Percentiles rank a stretch among this genome's conserved stretches.
Conservation (phyloP, 2,113 vertebrate genomes). For the Okapia johnstoni region DNA sequence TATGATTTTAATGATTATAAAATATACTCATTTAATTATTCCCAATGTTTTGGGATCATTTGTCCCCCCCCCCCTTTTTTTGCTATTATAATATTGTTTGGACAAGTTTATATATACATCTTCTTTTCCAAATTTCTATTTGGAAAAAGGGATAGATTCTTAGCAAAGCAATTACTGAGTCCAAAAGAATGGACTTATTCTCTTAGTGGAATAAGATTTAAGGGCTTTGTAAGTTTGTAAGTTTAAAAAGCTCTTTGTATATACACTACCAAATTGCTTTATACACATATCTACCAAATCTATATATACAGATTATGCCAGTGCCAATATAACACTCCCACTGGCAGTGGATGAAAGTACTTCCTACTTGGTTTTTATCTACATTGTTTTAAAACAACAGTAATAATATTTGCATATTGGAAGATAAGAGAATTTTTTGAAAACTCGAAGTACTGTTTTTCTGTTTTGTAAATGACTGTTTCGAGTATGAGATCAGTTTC, state of each 20-base stretch:
- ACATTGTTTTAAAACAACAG: background rate
- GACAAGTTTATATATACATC: background rate
- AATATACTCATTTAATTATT: background rate
- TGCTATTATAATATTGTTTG: slow-evolving; percentile 1
- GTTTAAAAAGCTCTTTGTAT: background rate
- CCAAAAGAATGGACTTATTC: background rate
- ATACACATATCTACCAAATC: background rate
- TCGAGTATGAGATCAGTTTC: background rate
- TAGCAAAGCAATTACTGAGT: background rate
- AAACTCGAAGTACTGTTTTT: background rate
- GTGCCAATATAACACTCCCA: background rate
- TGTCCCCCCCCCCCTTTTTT: background rate
- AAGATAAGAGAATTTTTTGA: background rate
- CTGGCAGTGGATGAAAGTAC: background rate
- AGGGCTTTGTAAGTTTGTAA: too few species aligned
- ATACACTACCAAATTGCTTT: background rate
- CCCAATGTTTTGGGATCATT: background rate
- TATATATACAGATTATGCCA: background rate
- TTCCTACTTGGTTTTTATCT: slow-evolving; percentile 14
- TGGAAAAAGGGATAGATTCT: background rate
- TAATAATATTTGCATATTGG: background rate
- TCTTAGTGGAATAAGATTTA: too few species aligned
- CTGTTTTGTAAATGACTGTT: slow-evolving; percentile 14
- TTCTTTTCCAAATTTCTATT: slow-evolving; percentile 13
- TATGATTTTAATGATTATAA: slow-evolving; percentile 1